A percentile compares a stretch with the other conserved stretches of the same genome.
Conservation (phyloP, 2,888 invertebrate species). For the Pediacus dermestoides region DNA sequence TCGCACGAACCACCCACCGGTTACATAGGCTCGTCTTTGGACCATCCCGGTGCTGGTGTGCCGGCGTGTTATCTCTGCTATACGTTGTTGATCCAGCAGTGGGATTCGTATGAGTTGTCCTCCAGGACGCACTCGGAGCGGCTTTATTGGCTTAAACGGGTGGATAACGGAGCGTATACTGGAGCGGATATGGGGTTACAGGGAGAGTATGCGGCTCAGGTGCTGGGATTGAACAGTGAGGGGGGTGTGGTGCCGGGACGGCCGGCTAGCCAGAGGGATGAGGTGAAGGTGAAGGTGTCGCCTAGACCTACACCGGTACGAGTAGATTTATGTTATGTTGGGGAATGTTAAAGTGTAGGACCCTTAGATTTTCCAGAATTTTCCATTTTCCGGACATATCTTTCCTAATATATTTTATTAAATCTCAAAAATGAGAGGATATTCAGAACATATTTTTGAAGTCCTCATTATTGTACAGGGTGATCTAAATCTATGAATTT, state of each 20-base stretch:
- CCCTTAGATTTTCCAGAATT: too few relatives aligned
- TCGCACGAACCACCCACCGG: constrained; percentile 82
- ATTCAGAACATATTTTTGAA: too few relatives aligned
- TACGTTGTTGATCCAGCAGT: constrained; percentile 81
- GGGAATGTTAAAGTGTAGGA: too few relatives aligned
- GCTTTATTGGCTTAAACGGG: constrained; percentile 88
- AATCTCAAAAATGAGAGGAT: too few relatives aligned
- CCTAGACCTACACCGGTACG: constrained; percentile 40
- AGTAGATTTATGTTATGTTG: too few relatives aligned
- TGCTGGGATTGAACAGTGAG: constrained; percentile 71
- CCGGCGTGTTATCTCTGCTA: constrained; percentile 83
- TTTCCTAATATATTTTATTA: too few relatives aligned
- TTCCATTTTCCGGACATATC: too few relatives aligned
- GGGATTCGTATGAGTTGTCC: constrained; percentile 85
- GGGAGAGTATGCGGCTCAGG: constrained; percentile 89
- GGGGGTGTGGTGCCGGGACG: constrained; percentile 28
- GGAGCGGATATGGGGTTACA: constrained; percentile 80
- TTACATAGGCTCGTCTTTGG: constrained; percentile 52
- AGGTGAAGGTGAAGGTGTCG: constrained; percentile 36
- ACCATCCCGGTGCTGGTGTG: constrained; percentile 53
- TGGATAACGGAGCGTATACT: constrained; percentile 86
- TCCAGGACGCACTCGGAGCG: constrained; percentile 78
- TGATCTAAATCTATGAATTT: too few relatives aligned
- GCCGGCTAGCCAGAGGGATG: constrained; percentile 27
- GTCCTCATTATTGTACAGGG: too few relatives aligned